Base-by-base conservation (phyloP, 2,888 invertebrate species). In the Salticus scenicus region DNA sequence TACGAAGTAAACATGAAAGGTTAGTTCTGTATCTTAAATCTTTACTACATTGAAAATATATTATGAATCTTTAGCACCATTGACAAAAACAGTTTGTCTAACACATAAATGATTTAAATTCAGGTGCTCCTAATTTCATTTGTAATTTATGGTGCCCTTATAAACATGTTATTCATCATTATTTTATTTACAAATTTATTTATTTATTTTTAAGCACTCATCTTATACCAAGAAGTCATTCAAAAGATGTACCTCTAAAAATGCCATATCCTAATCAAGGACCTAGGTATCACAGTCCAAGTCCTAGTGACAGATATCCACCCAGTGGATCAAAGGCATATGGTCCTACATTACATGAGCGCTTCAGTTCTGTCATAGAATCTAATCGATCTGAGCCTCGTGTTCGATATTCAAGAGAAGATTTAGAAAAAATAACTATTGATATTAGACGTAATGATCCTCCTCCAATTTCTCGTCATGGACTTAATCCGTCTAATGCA, bases 401-500 rank as follows among this genome's bases (percentile, higher is more conserved):
- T 30, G 57, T 73, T 20, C 64, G 57, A n/a, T 87, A 87, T 41
- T 78, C 81, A 8, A 27, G 72, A 27, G 79, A 83, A 67, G 87
- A 87, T 42, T 33, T 87, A 1, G 87, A 81, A 5, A 85, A 85
- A 42, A 87, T 87, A 57, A 85, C 81, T 5, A 79, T 87, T 31
- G 87, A 77, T n/a, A 77, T 87, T 4, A 70, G 31, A 12, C 82
- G 77, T 1, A 77, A 73, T 37, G 8, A 77, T 0, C 57, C 57
- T 10, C 37, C 37, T 37, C 84, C 84, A 24, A 77, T 85, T 12
- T 1, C 71, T 7, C 33, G 87, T 1, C 73, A 66, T 20, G 81
- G 85, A 24, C 42, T 77, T 12, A 73, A 81, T 27, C 87, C 85
- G 8, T 37, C 31, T 81, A 87, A 89, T 63, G 88, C 88, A 1